Evolutionary conservation across 2,113 vertebrate species (phyloP), one percentile per base, ranked within the genome.

Genomic region (Scophthalmus maximus): DNA sequence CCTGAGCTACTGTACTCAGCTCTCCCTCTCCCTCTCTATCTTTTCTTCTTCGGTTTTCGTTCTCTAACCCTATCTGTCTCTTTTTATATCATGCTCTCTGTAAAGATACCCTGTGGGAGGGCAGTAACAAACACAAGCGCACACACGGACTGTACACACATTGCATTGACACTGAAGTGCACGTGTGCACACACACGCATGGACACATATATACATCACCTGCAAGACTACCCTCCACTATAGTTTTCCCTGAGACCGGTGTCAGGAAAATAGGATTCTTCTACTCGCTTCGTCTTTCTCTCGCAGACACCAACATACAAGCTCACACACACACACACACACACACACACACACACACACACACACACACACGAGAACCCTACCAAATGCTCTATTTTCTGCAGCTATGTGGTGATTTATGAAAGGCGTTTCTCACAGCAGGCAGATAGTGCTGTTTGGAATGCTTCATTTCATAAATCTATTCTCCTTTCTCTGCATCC

Each of bases 391-490:
- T 90, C 87, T 89, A 90, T 92, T 90, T 90, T 87, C 77, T 80
- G 76, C 82, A 17, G 23, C 80, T 78, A 82, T 78, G 81, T 81
- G 66, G 87, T 91, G 90, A 91, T 91, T 89, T 90, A 92, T 92
- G 82, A 85, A 88, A 87, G 88, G 85, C 84, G 83, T 91, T 91
- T 87, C 90, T 89, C 85, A 87, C 86, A 89, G 83, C 81, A 85
- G 88, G 89, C 84, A 88, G 85, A 90, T 84, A 80, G 88, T 81
- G 81, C 86, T 82, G 81, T 89, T 89, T 90, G 86, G 83, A 86
- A 87, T 78, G 87, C 82, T 91, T 91, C 90, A 89, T 88, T 92
- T 92, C 86, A 92, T 90, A 90, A 91, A 92, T 91, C 89, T 91
- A 88, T 79, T 87, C 88, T 82, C 80, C 78, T 73, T 79, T 73